Conservation (phyloP, 2,113 vertebrate species). For the Numenius arquata region DNA sequence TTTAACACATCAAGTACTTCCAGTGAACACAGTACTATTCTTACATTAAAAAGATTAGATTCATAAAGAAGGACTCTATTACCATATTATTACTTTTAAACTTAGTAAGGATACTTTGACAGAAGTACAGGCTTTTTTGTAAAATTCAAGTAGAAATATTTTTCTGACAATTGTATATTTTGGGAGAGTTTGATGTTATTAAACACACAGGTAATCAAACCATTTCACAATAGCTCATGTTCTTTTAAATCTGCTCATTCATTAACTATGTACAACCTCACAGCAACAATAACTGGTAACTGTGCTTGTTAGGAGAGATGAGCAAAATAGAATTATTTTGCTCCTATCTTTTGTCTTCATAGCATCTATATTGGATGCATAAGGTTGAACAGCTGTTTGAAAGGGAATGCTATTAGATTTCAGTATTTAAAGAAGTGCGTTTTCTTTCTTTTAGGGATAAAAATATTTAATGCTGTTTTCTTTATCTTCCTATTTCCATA, state of each 20-base stretch:
- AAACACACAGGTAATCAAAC: neutral
- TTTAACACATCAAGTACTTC: neutral
- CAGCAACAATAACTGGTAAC: neutral
- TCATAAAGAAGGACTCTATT: neutral
- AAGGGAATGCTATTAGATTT: neutral
- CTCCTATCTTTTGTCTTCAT: neutral
- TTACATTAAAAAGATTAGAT: neutral
- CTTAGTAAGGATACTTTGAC: neutral
- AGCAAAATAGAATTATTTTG: neutral
- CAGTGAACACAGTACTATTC: neutral
- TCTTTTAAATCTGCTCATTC: neutral
- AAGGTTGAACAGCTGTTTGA: neutral
- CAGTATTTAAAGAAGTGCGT: neutral
- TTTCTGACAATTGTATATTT: neutral
- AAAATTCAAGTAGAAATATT: neutral
- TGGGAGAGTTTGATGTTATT: neutral
- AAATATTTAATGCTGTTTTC: neutral
- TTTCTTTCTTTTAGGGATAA: neutral
- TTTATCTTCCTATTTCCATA: neutral
- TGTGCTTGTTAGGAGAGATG: neutral
- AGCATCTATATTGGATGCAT: neutral
- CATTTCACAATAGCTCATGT: neutral
- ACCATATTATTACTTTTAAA: neutral
- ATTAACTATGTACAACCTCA: neutral
- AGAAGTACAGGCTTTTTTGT: neutral